A percentile compares a stretch with the other conserved stretches of the same genome.
These are phyloP conservation scores for Zophobas atratus DNA, from an alignment of 1,140 invertebrate species.

Conservation along the genomic window DNA sequence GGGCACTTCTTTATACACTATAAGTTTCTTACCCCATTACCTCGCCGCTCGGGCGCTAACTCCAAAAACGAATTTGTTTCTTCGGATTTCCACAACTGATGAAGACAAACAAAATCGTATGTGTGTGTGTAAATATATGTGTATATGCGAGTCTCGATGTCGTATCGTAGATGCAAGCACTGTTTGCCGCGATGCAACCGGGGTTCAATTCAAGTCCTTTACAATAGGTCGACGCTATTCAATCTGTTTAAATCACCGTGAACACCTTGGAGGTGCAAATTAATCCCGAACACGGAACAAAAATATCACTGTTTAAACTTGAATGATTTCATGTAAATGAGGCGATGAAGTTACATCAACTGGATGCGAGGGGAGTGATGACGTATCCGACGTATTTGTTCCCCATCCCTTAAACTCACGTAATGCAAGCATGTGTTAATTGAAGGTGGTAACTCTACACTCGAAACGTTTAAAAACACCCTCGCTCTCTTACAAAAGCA, in stretches of 20 bases:
- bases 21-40: constrained; percentile 47
- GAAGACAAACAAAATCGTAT: neutral
- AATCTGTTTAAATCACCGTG: constrained; percentile 61
- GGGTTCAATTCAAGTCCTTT: neutral
- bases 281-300: constrained; percentile 60
- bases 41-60: neutral
- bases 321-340: constrained; percentile 60
- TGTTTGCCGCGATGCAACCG: constrained; percentile 7
- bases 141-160: neutral
- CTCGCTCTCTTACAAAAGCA: neutral
- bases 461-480: neutral
- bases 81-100: neutral
- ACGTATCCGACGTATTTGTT: neutral
- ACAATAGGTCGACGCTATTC: constrained; percentile 51
- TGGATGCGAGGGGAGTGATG: constrained; percentile 29
- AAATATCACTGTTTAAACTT: constrained; percentile 62
- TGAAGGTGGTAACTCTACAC: constrained; percentile 1
- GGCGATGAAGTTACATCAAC: constrained; percentile 52
- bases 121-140: neutral
- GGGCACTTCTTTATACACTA: constrained; percentile 42
- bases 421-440: constrained; percentile 14
- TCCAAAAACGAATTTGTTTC: neutral
- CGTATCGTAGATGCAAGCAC: neutral
- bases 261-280: constrained; percentile 64
- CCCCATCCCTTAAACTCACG: neutral